Conservation (phyloP, 1,140 invertebrate genomes). For the Drosophila arizonae region DNA sequence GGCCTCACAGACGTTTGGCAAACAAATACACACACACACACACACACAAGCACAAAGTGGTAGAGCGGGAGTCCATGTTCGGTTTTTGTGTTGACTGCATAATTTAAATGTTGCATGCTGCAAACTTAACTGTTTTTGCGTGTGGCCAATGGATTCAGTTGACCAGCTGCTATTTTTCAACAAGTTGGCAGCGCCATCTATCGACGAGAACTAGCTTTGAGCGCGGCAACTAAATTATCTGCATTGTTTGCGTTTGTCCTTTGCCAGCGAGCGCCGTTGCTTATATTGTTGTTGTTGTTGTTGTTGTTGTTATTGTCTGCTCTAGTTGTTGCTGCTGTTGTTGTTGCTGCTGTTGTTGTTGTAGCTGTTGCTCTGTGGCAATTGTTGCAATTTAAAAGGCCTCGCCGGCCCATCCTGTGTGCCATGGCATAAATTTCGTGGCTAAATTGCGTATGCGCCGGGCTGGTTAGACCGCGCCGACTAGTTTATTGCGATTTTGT, state of each 20-base stretch:
- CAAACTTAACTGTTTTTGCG: constrained; percentile 65
- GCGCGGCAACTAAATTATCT: constrained; percentile 76
- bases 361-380: constrained; percentile 10
- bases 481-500: constrained; percentile 59
- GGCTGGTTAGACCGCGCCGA: constrained; percentile 46
- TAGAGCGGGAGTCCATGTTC: constrained; percentile 12
- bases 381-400: constrained; percentile 44
- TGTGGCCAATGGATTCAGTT: constrained; percentile 62
- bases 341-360: constrained; percentile 8
- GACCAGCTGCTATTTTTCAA: constrained; percentile 54
- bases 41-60: background rate
- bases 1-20: constrained; percentile 61
- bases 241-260: constrained; percentile 71
- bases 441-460: constrained; percentile 65
- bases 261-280: constrained; percentile 18
- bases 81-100: constrained; percentile 59
- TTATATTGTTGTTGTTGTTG: too few species aligned
- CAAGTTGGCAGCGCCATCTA: constrained; percentile 51
- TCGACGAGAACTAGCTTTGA: constrained; percentile 2
- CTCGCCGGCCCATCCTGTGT: constrained; percentile 62
- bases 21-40: constrained; percentile 43
- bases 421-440: constrained; percentile 74
- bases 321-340: constrained; percentile 7
- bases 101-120: constrained; percentile 68
- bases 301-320: constrained; percentile 7